A percentile compares a stretch with the other conserved stretches of the same genome.
Evolutionary conservation across 2,113 vertebrate species (phyloP).

Genomic region (Paracanthobrama guichenoti): DNA sequence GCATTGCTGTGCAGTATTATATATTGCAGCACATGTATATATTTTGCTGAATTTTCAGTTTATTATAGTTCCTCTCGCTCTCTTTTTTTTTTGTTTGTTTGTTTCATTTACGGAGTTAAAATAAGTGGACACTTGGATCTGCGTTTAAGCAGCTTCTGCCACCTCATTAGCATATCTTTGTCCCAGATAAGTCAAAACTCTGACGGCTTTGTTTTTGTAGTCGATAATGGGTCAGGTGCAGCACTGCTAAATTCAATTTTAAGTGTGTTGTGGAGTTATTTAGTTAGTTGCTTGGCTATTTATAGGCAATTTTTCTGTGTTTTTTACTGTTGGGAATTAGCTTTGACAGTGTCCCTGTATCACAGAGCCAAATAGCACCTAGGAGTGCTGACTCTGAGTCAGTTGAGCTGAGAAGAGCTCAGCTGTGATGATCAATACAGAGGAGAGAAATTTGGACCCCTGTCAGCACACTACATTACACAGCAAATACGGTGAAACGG

Average conservation of each 20-base stretch:
- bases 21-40: not conserved
- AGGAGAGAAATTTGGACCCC: not conserved
- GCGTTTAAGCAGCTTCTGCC: constrained; percentile 21
- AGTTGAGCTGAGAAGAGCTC: constrained; percentile 29
- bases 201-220: constrained; percentile 41
- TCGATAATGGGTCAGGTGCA: constrained; percentile 33
- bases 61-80: not conserved
- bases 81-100: not conserved
- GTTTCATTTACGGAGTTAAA: not conserved
- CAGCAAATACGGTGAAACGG: not conserved
- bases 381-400: not conserved
- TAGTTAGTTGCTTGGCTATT: constrained; percentile 33
- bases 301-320: constrained; percentile 30
- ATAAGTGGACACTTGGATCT: constrained; percentile 27
- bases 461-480: constrained; percentile 13
- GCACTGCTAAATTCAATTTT: constrained; percentile 41
- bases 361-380: not conserved
- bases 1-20: not conserved
- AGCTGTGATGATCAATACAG: constrained; percentile 28
- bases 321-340: constrained; percentile 31
- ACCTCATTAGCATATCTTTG: constrained; percentile 33
- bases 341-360: constrained; percentile 29
- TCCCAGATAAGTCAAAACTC: constrained; percentile 51
- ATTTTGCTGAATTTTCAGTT: constrained; percentile 8
- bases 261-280: constrained; percentile 40